Base-by-base conservation (phyloP, 1,140 invertebrate genomes). In the Bombus pascuorum region DNA sequence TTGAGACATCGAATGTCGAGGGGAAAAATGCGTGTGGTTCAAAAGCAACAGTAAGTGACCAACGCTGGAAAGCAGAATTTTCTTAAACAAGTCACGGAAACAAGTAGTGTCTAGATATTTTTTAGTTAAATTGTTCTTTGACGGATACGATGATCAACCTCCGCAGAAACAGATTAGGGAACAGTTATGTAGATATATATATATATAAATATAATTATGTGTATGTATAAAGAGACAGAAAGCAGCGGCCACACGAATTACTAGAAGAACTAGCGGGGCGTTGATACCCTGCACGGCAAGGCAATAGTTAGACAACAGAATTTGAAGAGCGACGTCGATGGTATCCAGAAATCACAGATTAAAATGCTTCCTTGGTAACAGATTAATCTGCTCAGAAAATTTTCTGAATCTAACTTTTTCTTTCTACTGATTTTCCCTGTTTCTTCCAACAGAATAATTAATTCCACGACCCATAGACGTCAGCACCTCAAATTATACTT, bases 221-320 rank as follows among this genome's bases (percentile, higher is more conserved):
- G 80, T 87, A 87, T 76, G 73, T 81, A 89, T 81, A 81, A 78
- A 89, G 79, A 90, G 83, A 91, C 85, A 91, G 78, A 86, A 91
- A 91, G 90, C 89, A 91, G 89, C 87, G 85, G 90, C 86, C 86
- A 91, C 87, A 91, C 81, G 86, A 90, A 86, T 88, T 81, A 90
- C 89, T 86, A 72, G 76, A 84, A 84, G 32, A 83, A 90, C 89
- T 87, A 90, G 89, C 86, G 80, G 82, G 89, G 86, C 47, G 81
- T 88, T 68, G 80, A 71, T 73, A 57, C 80, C 89, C 89, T 90
- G 86, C 86, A 81, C 59, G 81, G 78, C 86, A 85, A 90, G 86
- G 79, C 89, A 81, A 86, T 83, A 87, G 62, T 85, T 89, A 90
- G 71, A 90, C 88, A 90, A 68, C 76, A 87, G 70, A 87, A 82